phyloP scores from a whole-genome alignment of 1,140 invertebrate species.

The Zaprionus kolodkinae region DNA sequence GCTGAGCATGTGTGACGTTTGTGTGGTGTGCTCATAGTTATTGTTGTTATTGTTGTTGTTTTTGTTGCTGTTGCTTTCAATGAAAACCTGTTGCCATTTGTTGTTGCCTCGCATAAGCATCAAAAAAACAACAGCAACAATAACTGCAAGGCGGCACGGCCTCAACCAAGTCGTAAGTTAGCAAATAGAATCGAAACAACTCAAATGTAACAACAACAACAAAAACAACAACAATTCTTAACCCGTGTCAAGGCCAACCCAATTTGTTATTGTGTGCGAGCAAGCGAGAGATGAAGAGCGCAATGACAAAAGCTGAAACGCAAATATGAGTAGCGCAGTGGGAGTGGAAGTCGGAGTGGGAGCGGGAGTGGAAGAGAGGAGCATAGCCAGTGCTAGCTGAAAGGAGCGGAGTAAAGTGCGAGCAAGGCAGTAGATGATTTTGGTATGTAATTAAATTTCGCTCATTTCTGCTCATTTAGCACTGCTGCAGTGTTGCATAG shows the following conservation, averaged over 20 bases:
- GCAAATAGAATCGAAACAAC: slow-evolving; percentile 48
- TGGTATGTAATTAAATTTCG: neutral
- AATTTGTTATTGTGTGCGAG: slow-evolving; percentile 43
- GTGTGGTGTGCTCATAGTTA: neutral
- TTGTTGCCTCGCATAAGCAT: slow-evolving; percentile 59
- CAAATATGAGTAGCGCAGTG: slow-evolving; percentile 1
- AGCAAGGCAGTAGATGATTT: neutral
- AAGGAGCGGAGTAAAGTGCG: neutral
- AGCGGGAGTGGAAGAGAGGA: neutral
- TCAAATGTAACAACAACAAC: slow-evolving; percentile 40
- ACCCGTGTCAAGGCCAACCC: slow-evolving; percentile 51
- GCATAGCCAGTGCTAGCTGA: neutral
- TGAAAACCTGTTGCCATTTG: slow-evolving; percentile 63
- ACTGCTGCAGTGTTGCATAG: neutral
- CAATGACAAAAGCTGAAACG: slow-evolving; percentile 4
- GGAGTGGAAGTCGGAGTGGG: neutral
- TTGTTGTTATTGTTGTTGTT: too few species aligned
- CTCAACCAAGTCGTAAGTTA: slow-evolving; percentile 59
- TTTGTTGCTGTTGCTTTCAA: slow-evolving; percentile 22
- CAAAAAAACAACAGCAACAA: slow-evolving; percentile 19
- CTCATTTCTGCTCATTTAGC: slow-evolving; percentile 1
- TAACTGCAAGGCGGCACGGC: slow-evolving; percentile 8
- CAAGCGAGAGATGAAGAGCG: slow-evolving; percentile 6
- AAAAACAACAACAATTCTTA: slow-evolving; percentile 49
- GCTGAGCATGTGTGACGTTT: neutral